Evolutionary conservation across 2,888 invertebrate genomes (phyloP), one percentile per base, ranked within the genome.

Genomic region (Spilarctia lutea): DNA sequence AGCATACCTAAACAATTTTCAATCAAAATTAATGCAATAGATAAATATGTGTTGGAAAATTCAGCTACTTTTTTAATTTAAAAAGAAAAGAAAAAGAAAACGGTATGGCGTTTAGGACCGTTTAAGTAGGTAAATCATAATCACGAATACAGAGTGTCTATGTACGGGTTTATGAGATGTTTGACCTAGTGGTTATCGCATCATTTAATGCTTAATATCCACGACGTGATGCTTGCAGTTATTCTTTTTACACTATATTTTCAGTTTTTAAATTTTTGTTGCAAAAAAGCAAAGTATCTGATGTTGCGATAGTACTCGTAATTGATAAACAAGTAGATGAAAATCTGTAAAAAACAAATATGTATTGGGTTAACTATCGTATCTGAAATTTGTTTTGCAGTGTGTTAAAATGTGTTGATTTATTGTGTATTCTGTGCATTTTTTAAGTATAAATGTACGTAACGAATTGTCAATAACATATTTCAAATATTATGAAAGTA

Each of bases 101-200:
- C 48, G 79, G 81, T 71, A 60, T 76, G 70, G 73, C 73, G 77
- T 81, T 76, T 71, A 68, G 72, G 68, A 79, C 72, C 74, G 30
- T 65, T 77, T 56, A 72, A 79, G 86, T 85, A 87, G 87, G 87
- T 87, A 91, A 90, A 91, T 91, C 87, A 87, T 91, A 87, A 87
- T 88, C 81, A 85, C 86, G 85, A 88, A 89, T 85, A 91, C 88
- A 90, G 87, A 87, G 87, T 88, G 87, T 79, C 79, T 81, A 79
- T 85, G 85, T 85, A 76, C 71, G 76, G 84, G 87, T 90, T 91
- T 89, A 90, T 89, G 92, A 88, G 88, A 88, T 88, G 89, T 90
- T 89, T 93, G 94, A 94, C 94, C 94, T 92, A 91, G 89, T 83
- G 89, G 89, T 90, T 94, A 94, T 94, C 94, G 91, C 88, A 93